These are phyloP conservation scores for Anarhynchus alexandrinus DNA, from an alignment of 2,113 vertebrate species.

Conservation along the genomic window DNA sequence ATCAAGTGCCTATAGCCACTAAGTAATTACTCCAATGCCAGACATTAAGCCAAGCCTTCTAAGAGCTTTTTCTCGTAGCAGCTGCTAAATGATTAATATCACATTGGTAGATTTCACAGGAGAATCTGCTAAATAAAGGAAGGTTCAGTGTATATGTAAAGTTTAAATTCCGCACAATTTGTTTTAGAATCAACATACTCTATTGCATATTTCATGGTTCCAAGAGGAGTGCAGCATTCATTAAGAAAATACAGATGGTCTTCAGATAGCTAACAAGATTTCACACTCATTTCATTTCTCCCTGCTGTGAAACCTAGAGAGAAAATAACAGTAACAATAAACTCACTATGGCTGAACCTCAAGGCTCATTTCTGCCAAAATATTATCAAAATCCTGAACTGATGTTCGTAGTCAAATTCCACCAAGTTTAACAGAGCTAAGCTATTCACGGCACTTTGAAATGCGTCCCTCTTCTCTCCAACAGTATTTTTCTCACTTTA, in stretches of 20 bases:
- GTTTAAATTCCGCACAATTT: constrained; percentile 28
- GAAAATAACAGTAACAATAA: constrained; percentile 15
- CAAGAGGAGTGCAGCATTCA: constrained; percentile 7
- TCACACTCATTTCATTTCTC: constrained; percentile 30
- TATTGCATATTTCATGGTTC: constrained; percentile 45
- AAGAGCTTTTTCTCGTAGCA: constrained; percentile 25
- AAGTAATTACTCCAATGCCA: constrained; percentile 28
- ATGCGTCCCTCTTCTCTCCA: background rate
- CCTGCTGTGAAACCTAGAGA: constrained; percentile 18
- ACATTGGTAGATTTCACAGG: constrained; percentile 37
- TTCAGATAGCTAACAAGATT: constrained; percentile 54
- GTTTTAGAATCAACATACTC: constrained; percentile 28
- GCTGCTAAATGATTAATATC: constrained; percentile 57
- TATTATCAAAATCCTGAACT: constrained; percentile 10
- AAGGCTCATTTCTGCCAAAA: constrained; percentile 39
- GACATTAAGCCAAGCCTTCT: background rate
- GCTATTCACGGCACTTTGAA: background rate
- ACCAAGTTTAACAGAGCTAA: background rate
- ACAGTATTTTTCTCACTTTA: background rate
- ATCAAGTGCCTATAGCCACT: background rate
- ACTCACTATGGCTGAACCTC: background rate
- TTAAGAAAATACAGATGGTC: constrained; percentile 36
- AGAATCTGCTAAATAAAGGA: constrained; percentile 48
- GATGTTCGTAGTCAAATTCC: background rate
- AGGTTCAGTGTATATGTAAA: background rate